Percentiles rank a stretch among this genome's conserved stretches.
phyloP scores from a whole-genome alignment of 2,113 vertebrate species.

The Dicaeum eximium region DNA sequence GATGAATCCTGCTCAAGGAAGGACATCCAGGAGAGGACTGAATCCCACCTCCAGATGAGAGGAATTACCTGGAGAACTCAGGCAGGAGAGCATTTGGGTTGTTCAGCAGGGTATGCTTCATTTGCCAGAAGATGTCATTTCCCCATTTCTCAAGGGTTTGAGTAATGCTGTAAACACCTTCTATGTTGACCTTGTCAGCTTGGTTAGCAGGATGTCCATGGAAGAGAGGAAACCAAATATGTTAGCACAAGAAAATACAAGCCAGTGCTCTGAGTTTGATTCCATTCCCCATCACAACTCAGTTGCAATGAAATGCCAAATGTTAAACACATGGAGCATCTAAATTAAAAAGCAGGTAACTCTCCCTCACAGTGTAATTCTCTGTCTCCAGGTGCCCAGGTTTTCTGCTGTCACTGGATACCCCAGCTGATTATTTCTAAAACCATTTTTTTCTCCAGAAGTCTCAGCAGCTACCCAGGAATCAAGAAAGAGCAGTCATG shows the following conservation, averaged over 20 bases:
- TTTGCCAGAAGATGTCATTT: conserved; percentile 69
- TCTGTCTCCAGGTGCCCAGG: not conserved
- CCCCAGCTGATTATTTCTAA: not conserved
- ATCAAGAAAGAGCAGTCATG: not conserved
- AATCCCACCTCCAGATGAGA: not conserved
- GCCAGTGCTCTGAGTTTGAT: not conserved
- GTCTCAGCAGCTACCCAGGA: not conserved
- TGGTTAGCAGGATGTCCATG: not conserved
- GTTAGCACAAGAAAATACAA: not conserved
- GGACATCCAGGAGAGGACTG: not conserved
- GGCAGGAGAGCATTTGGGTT: conserved; percentile 59
- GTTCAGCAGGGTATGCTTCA: conserved; percentile 64
- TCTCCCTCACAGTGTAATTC: not conserved
- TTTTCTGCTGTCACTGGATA: not conserved
- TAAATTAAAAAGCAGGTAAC: not conserved
- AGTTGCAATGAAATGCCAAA: not conserved
- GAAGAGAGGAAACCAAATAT: not conserved
- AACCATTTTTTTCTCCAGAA: not conserved
- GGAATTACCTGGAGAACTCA: conserved; percentile 68
- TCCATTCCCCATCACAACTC: not conserved
- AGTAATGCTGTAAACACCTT: conserved; percentile 64
- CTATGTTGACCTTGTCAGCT: conserved; percentile 69
- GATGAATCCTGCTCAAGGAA: not conserved
- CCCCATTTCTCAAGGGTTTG: conserved; percentile 71
- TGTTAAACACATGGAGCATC: not conserved